Base-by-base conservation (phyloP, 2,888 invertebrate species). In the Epinotia ramella region DNA sequence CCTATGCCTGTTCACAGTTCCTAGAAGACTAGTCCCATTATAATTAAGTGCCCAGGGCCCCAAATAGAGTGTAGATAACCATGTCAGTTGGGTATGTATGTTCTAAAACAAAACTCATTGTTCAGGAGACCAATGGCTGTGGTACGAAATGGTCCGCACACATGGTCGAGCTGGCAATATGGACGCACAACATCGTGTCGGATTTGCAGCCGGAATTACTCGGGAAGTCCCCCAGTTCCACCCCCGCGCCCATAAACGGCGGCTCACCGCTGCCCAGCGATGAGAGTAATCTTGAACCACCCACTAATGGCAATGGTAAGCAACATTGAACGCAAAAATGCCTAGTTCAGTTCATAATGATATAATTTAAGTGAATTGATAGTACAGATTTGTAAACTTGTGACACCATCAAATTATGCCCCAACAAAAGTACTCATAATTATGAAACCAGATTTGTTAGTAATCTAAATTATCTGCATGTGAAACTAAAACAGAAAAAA, bases 151-250 rank as follows among this genome's bases (percentile, higher is more conserved):
- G 96, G 96, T 96, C 96, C 13, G 96, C 97, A 56, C 97, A 96
- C 92, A 96, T 96, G 94, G 98, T 99, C 74, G 99, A 99, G 91
- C 91, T 99, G 86, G 97, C 98, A 63, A 91, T 99, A 84, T 99
- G 99, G 99, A 97, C 99, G 75, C 98, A 98, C 92, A 97, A 97
- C 89, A 96, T 98, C 75, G 96, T 98, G 79, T 96, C 97, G 78
- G 98, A 98, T 84, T 89, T 97, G 82, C 97, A 97, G 89, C 98
- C 98, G 53, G 97, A 97, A 85, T 91, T 98, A 79, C 95, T 98
- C 80, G 97, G 97, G 83, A 96, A 96, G 83, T 96, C 97, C 92
- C 96, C 96, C 24, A 83, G 80, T 63, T 79, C 83, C 77, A 95
- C 96, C 56, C 64, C 88, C 80, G 87, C 89, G 80, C 88, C 95